A percentile compares a stretch with the other conserved stretches of the same genome.
phyloP scores from a whole-genome alignment of 1,140 invertebrate genomes.

The Rhagoletis zephyria region DNA sequence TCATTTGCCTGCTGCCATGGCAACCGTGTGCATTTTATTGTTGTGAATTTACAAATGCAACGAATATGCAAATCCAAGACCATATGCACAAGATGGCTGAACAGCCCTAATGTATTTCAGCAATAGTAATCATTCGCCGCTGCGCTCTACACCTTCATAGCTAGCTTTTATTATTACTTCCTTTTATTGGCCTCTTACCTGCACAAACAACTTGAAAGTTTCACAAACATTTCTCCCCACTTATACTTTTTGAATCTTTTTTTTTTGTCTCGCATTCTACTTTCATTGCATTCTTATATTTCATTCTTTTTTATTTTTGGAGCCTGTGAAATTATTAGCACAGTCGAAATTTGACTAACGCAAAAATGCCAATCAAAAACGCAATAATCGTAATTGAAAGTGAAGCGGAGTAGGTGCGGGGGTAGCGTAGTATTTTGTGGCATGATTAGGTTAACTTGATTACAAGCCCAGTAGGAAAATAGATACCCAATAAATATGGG shows the following conservation, averaged over 20 bases:
- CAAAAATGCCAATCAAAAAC: not conserved
- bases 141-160: no score
- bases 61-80: no score
- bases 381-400: not conserved
- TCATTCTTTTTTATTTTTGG: not conserved
- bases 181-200: not conserved
- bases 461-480: no score
- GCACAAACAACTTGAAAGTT: conserved; percentile 24
- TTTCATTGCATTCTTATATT: not conserved
- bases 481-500: no score
- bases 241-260: conserved; percentile 8
- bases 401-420: not conserved
- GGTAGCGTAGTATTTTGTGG: no score
- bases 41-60: no score
- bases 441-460: no score
- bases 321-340: not conserved
- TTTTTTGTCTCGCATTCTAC: not conserved
- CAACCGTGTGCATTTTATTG: no score
- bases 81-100: no score
- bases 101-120: no score
- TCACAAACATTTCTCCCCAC: not conserved
- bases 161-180: not conserved
- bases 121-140: no score
- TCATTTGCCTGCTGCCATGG: no score
- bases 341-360: not conserved